Evolutionary conservation across 2,113 vertebrate species (phyloP), one percentile per base, ranked within the genome.

Genomic region (Electrona antarctica): DNA sequence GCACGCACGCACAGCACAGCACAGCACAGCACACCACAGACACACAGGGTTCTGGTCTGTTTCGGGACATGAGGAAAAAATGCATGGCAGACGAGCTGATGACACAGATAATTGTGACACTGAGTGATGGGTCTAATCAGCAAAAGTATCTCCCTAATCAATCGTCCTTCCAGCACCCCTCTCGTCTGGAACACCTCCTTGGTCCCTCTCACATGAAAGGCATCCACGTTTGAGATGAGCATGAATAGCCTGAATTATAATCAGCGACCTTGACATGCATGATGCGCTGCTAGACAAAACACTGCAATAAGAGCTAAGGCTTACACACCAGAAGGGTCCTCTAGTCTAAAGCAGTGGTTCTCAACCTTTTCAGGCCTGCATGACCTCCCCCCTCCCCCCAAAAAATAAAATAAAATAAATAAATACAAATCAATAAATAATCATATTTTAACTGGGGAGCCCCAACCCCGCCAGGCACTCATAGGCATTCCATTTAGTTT

Each of bases 81-180:
- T 73, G 12, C 7, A 72, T 67, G 60, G 76, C 77, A 78, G 86
- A 88, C 71, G 66, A 88, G 85, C 89, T 89, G 92, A 92, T 92
- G 85, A 88, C 87, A 89, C 87, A 84, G 92, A 93, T 92, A 90
- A 91, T 91, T 83, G 87, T 91, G 92, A 93, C 90, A 92, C 81
- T 93, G 93, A 94, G 87, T 93, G 93, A 93, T 93, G 92, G 88
- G 79, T 93, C 88, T 92, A 92, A 93, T 93, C 93, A 92, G 88
- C 73, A 80, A 86, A 90, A 90, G 80, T 88, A 92, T 93, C 92
- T 89, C 80, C 81, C 85, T 86, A 90, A 92, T 93, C 90, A 92
- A 92, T 93, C 89, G 90, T 68, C 73, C 69, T 71, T 62, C 71
- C 88, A 88, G 87, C 91, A 88, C 81, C 60, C 62, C 84, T 55